Evolutionary conservation across 2,888 invertebrate genomes (phyloP).

Genomic region (Bellardia pandia): DNA sequence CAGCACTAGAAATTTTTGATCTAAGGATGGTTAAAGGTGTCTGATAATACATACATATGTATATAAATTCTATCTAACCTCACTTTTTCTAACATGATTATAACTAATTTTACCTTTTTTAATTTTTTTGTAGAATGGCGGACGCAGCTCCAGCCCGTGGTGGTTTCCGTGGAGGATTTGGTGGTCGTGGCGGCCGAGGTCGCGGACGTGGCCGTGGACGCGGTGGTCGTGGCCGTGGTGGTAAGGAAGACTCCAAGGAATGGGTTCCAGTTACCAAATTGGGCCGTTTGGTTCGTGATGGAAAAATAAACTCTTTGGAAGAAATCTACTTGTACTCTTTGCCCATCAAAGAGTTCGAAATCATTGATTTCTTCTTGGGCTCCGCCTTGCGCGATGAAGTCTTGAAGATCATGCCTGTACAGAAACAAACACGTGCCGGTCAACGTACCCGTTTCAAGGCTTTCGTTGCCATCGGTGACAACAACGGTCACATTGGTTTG

Average conservation of each 20-base stretch:
- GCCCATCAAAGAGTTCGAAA: conserved; percentile 99
- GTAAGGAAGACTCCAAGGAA: conserved; percentile 97
- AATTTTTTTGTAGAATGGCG: conserved; percentile 91
- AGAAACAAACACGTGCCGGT: conserved; percentile 99
- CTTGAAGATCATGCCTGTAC: conserved; percentile 99
- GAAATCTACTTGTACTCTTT: conserved; percentile 99
- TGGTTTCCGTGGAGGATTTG: conserved; percentile 95
- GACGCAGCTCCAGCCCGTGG: conserved; percentile 99
- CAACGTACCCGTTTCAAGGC: conserved; percentile 99
- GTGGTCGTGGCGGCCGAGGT: conserved; percentile 90
- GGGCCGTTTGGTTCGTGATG: conserved; percentile 97
- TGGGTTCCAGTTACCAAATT: conserved; percentile 99
- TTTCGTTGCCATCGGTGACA: conserved; percentile 98
- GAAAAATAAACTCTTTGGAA: conserved; percentile 97
- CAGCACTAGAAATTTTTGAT: conserved; percentile 79
- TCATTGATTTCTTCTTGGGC: conserved; percentile 98
- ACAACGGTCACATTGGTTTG: conserved; percentile 98
- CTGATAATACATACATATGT: conserved; percentile 78
- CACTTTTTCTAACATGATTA: conserved; percentile 29
- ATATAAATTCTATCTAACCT: conserved; percentile 47
- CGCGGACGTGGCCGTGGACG: conserved; percentile 90
- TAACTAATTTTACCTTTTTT: conserved; percentile 42
- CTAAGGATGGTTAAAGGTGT: conserved; percentile 83
- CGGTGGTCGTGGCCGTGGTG: conserved; percentile 84
- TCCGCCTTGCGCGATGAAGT: conserved; percentile 98